Conservation (phyloP, 2,113 vertebrate genomes). For the Apaloderma vittatum region DNA sequence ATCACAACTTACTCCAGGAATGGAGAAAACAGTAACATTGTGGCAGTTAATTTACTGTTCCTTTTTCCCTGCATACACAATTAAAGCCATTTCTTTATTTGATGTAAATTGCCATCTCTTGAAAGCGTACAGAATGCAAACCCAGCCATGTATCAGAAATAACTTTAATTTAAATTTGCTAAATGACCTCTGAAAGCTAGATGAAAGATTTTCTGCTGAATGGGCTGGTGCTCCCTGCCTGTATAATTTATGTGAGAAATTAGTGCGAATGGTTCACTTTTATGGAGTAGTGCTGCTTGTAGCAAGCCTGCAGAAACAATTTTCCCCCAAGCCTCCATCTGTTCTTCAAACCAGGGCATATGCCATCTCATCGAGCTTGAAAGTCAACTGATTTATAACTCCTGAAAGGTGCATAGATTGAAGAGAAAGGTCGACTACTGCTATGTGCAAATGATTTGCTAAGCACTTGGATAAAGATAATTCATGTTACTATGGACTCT, state of each 20-base stretch:
- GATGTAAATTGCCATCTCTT: slow-evolving; percentile 68
- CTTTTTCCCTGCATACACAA: not conserved
- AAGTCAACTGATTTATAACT: slow-evolving; percentile 85
- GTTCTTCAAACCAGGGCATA: slow-evolving; percentile 87
- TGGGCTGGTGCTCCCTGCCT: slow-evolving; percentile 78
- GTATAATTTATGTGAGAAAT: slow-evolving; percentile 86
- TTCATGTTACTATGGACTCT: slow-evolving; percentile 65
- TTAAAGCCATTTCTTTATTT: slow-evolving; percentile 59
- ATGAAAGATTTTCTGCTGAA: slow-evolving; percentile 83
- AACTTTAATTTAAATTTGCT: slow-evolving; percentile 80
- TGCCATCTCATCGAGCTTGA: slow-evolving; percentile 83
- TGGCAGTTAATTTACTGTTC: slow-evolving; percentile 50
- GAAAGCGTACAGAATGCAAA: slow-evolving; percentile 61
- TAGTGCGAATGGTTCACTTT: slow-evolving; percentile 82
- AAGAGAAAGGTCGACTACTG: slow-evolving; percentile 79
- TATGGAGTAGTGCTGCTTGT: slow-evolving; percentile 82
- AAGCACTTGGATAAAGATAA: slow-evolving; percentile 76
- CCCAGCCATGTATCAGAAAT: slow-evolving; percentile 74
- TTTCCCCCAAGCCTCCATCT: slow-evolving; percentile 87
- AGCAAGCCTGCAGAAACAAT: slow-evolving; percentile 85
- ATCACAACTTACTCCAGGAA: slow-evolving; percentile 7
- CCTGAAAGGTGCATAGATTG: slow-evolving; percentile 79
- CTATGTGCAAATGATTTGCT: slow-evolving; percentile 80
- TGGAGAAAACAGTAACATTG: slow-evolving; percentile 26
- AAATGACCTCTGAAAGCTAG: slow-evolving; percentile 81